phyloP scores from a whole-genome alignment of 1,140 invertebrate genomes.

The Leptinotarsa defecta region DNA sequence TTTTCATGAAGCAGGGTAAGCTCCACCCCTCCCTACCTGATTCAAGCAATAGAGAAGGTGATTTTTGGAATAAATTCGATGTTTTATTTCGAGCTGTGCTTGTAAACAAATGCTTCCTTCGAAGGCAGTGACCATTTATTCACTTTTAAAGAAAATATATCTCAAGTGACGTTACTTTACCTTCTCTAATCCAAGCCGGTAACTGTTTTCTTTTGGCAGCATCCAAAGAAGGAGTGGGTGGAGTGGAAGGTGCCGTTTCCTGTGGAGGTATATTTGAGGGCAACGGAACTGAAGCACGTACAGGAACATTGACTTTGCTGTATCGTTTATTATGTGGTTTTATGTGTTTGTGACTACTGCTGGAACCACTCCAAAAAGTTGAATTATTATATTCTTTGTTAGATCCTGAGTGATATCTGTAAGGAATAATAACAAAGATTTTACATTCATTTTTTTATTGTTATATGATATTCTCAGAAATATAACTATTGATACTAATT shows the following conservation, averaged over 20 bases:
- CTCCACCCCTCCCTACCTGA: no score
- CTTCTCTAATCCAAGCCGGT: conserved; percentile 95
- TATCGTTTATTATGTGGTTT: conserved; percentile 53
- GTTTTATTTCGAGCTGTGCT: no score
- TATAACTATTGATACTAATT: no score
- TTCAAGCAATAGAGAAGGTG: no score
- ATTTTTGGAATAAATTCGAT: no score
- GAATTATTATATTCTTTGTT: conserved; percentile 39
- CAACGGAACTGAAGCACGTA: conserved; percentile 34
- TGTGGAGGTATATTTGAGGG: conserved; percentile 18
- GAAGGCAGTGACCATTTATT: no score
- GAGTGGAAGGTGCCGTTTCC: conserved; percentile 25
- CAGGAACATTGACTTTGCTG: conserved; percentile 53
- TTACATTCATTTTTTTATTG: no score
- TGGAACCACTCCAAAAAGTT: conserved; percentile 40
- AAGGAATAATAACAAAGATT: conserved; percentile 8
- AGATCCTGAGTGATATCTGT: conserved; percentile 33
- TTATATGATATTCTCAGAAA: no score
- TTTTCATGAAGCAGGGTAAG: no score
- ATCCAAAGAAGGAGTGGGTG: conserved; percentile 66
- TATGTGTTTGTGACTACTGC: conserved; percentile 33
- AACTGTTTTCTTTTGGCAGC: conserved; percentile 88
- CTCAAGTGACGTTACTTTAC: conserved; percentile 38
- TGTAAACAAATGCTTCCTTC: no score
- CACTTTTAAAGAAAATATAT: no score